These are phyloP conservation scores for Magallana nippona DNA, from an alignment of 2,888 invertebrate species.

Conservation along the genomic window DNA sequence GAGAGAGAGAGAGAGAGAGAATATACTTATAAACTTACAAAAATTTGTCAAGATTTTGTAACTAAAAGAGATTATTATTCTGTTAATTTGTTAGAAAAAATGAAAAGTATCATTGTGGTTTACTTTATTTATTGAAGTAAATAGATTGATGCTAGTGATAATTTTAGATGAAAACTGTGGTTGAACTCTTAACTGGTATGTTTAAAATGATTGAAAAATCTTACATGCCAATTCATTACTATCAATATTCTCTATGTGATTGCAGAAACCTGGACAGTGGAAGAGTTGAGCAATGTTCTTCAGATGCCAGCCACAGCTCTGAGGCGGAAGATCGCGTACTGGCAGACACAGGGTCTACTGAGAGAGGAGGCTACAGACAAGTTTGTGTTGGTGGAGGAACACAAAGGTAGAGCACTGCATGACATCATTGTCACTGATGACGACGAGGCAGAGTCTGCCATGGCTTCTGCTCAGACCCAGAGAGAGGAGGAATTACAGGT, in stretches of 20 bases:
- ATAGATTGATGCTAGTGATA: no score
- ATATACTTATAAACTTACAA: no score
- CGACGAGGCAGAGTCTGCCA: constrained; percentile 94
- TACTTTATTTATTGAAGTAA: no score
- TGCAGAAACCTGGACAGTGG: constrained; percentile 90
- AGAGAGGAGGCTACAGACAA: constrained; percentile 88
- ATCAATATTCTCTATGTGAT: background rate
- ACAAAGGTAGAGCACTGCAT: constrained; percentile 71
- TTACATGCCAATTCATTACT: background rate
- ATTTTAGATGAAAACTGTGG: no score
- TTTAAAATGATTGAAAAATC: no score
- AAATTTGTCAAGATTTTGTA: no score
- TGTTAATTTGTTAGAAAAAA: no score
- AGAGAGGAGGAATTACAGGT: constrained; percentile 94
- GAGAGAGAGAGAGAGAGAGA: no score
- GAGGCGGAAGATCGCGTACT: constrained; percentile 92
- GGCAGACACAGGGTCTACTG: constrained; percentile 95
- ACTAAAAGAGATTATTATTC: no score
- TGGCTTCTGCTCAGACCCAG: constrained; percentile 96
- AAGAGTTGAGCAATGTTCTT: constrained; percentile 91
- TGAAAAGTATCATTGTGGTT: no score
- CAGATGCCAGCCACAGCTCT: constrained; percentile 92
- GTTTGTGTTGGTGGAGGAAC: constrained; percentile 82
- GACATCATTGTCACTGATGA: constrained; percentile 84
- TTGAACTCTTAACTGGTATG: no score